Evolutionary conservation across 2,888 invertebrate genomes (phyloP).

Genomic region (Hydrotaea cyrtoneurina): DNA sequence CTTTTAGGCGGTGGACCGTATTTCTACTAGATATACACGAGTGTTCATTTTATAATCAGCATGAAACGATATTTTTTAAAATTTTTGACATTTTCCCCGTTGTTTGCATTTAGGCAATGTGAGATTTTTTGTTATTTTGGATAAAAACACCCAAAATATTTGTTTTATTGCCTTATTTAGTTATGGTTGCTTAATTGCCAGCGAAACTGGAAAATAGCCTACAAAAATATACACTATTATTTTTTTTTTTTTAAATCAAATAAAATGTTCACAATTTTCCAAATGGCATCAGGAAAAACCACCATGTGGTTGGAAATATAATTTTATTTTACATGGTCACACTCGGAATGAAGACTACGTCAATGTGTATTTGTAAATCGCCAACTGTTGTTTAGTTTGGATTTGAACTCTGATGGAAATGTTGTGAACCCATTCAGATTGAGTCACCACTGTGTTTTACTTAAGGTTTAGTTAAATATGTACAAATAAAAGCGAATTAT

Average conservation of each 20-base stretch:
- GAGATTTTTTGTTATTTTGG: slow-evolving; percentile 26
- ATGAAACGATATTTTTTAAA: slow-evolving; percentile 69
- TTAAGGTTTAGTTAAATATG: no score
- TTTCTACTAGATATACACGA: not conserved
- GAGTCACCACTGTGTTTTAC: no score
- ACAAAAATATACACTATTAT: no score
- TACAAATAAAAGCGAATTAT: no score
- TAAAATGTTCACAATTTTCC: not conserved
- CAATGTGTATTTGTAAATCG: no score
- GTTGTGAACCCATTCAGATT: no score
- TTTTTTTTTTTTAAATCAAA: no score
- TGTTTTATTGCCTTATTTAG: slow-evolving; percentile 61
- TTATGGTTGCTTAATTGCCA: slow-evolving; percentile 29
- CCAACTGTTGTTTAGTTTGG: no score
- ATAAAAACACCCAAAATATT: slow-evolving; percentile 49
- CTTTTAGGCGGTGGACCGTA: slow-evolving; percentile 9
- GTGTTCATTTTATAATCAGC: slow-evolving; percentile 58
- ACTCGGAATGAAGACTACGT: no score
- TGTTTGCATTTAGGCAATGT: slow-evolving; percentile 29
- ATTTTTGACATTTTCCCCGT: slow-evolving; percentile 61
- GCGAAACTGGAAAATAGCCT: not conserved
- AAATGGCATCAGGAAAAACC: not conserved
- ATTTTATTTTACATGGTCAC: not conserved
- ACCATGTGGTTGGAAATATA: not conserved
- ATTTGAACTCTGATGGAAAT: no score